Conservation (phyloP, 1,140 invertebrate species). For the Thaumatotibia leucotreta region DNA sequence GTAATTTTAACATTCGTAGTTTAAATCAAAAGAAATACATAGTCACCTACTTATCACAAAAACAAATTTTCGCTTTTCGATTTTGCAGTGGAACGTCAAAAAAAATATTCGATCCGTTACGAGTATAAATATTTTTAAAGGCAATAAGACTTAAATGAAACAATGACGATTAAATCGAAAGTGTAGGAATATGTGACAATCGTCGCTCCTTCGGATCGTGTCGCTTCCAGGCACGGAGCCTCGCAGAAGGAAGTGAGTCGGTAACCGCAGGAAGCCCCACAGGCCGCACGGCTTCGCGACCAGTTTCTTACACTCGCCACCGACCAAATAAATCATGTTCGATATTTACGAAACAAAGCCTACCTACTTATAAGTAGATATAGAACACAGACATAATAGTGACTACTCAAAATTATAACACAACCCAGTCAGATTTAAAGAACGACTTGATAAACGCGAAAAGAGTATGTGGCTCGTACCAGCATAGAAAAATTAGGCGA, state of each 20-base stretch:
- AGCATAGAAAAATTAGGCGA: too few relatives aligned
- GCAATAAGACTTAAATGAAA: too few relatives aligned
- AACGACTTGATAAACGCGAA: too few relatives aligned
- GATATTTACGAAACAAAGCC: not conserved
- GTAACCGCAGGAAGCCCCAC: constrained; percentile 44
- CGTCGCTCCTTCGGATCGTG: not conserved
- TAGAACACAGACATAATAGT: not conserved
- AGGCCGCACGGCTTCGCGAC: constrained; percentile 27
- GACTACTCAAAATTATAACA: not conserved
- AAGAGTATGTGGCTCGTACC: too few relatives aligned
- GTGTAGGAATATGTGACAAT: too few relatives aligned
- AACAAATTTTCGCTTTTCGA: too few relatives aligned
- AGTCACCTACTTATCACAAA: too few relatives aligned
- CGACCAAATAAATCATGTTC: not conserved
- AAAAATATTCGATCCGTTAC: too few relatives aligned
- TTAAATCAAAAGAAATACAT: not conserved
- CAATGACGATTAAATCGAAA: not conserved
- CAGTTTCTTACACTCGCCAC: constrained; percentile 11
- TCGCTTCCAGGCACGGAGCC: not conserved
- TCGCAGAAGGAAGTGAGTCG: constrained; percentile 11
- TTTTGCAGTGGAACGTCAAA: too few relatives aligned
- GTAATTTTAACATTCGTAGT: too few relatives aligned
- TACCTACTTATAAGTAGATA: not conserved
- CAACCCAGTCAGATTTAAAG: too few relatives aligned
- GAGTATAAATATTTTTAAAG: too few relatives aligned